Conservation (phyloP, 2,888 invertebrate genomes). For the Synanthedon vespiformis region DNA sequence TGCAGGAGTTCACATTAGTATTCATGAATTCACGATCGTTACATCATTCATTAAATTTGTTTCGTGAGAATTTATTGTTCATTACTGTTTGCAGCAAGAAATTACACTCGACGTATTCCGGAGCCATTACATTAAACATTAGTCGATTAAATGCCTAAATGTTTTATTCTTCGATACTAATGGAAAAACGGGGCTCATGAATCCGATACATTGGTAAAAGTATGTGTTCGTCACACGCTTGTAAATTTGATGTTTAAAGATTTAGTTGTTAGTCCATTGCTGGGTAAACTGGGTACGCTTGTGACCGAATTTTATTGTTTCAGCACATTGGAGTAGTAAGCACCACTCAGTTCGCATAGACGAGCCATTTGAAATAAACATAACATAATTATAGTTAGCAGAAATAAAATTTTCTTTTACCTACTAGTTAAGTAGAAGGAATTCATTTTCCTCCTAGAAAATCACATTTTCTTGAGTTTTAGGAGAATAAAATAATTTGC, state of each 20-base stretch:
- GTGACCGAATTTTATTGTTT: too few relatives aligned
- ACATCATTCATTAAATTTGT: not conserved
- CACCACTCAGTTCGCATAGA: too few relatives aligned
- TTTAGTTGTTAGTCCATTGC: not conserved
- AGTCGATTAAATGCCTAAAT: not conserved
- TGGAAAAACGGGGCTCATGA: not conserved
- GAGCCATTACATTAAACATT: not conserved
- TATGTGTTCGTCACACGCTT: not conserved
- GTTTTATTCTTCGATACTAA: not conserved
- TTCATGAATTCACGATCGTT: not conserved
- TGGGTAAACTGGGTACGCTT: too few relatives aligned
- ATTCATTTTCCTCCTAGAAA: too few relatives aligned
- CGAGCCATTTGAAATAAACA: too few relatives aligned
- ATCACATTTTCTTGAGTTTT: too few relatives aligned
- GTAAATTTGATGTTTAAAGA: not conserved
- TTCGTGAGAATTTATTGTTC: not conserved
- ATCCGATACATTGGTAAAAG: not conserved
- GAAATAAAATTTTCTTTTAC: too few relatives aligned
- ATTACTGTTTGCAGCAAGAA: not conserved
- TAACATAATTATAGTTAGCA: too few relatives aligned
- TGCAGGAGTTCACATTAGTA: not conserved
- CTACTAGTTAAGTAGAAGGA: too few relatives aligned
- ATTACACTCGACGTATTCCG: not conserved
- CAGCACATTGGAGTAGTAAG: too few relatives aligned
- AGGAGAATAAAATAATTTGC: too few relatives aligned